phyloP scores from a whole-genome alignment of 2,797 vertebrate genomes.

The Melanotaenia pygmaea region DNA sequence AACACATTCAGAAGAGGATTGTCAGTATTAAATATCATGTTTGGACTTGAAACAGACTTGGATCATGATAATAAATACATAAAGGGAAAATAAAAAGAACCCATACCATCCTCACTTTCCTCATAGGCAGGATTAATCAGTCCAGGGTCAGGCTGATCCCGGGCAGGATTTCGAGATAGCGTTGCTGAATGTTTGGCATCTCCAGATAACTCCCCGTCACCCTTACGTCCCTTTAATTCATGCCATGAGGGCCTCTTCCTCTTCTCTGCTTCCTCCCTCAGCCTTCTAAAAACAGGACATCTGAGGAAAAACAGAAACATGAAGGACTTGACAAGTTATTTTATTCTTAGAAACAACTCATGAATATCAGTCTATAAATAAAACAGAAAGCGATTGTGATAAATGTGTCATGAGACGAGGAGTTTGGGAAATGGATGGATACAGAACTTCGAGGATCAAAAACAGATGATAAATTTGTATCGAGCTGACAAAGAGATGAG shows the following conservation, averaged over 20 bases:
- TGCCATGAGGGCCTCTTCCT: slow-evolving; percentile 86
- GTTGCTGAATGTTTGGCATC: slow-evolving; percentile 76
- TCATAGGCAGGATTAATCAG: slow-evolving; percentile 92
- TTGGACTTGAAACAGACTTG: slow-evolving; percentile 1
- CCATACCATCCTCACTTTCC: slow-evolving; percentile 91
- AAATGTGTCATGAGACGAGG: slow-evolving; percentile 1
- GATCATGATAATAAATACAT: not conserved
- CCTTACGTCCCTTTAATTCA: slow-evolving; percentile 82
- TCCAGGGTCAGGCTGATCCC: slow-evolving; percentile 87
- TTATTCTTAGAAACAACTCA: slow-evolving; percentile 16
- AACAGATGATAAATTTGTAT: not conserved
- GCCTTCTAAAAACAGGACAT: slow-evolving; percentile 89
- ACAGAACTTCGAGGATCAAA: not conserved
- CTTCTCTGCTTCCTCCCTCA: slow-evolving; percentile 86
- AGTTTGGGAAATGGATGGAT: not conserved
- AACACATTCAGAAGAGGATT: not conserved
- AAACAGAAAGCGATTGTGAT: slow-evolving; percentile 3
- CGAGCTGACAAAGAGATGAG: slow-evolving; percentile 4
- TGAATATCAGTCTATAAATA: slow-evolving; percentile 31
- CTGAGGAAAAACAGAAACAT: slow-evolving; percentile 69
- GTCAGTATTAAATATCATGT: slow-evolving; percentile 2
- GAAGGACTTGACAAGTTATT: slow-evolving; percentile 16
- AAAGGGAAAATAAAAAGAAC: slow-evolving; percentile 17
- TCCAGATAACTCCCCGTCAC: slow-evolving; percentile 76
- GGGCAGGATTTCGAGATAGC: slow-evolving; percentile 73